Evolutionary conservation across 1,140 invertebrate genomes (phyloP), one percentile per base, ranked within the genome.

Genomic region (Drosophila trapezifrons): DNA sequence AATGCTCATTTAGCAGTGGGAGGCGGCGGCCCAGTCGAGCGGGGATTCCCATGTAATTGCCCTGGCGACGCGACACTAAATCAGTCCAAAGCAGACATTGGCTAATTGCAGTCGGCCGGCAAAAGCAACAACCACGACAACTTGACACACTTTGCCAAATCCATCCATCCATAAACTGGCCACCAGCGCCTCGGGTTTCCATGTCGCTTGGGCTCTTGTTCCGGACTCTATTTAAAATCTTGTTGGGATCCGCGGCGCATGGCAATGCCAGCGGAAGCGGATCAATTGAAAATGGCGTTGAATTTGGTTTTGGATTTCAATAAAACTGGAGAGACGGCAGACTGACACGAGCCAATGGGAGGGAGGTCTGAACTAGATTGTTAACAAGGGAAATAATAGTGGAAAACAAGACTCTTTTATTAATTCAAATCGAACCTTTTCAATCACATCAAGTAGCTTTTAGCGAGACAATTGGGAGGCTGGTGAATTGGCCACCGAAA

Each of bases 1-100:
- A 91, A 91, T 80, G 84, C 86, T 91, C 86, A 91, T 91, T 91
- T 91, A 91, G 80, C 73, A 74, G 67, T 67, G 67, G 84, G 54
- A 77, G 73, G 56, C 52, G 56, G 40, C 29, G 27, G 27, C 27
- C 51, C 17, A 35, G 64, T 15, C 25, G 17, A 13, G 10, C 27
- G 65, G 57, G 55, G 52, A 80, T 86, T 71, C 78, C 63, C 83
- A 72, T 78, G 83, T 87, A 86, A 86, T 86, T 87, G 83, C 38
- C 63, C 67, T 42, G 83, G 78, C 82, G 76, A 82, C 63, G 83
- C 71, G 84, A 86, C 84, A 73, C 83, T 86, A 89, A 86, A 86
- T 86, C 83, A 86, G 83, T 86, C 83, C 83, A 79, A 70, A 83
- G 64, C 83, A 89, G 84, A 86, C 82, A 69, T 78, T 78, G 78